Evolutionary conservation across 1,140 invertebrate genomes (phyloP).

Genomic region (Reticulitermes speratus): DNA sequence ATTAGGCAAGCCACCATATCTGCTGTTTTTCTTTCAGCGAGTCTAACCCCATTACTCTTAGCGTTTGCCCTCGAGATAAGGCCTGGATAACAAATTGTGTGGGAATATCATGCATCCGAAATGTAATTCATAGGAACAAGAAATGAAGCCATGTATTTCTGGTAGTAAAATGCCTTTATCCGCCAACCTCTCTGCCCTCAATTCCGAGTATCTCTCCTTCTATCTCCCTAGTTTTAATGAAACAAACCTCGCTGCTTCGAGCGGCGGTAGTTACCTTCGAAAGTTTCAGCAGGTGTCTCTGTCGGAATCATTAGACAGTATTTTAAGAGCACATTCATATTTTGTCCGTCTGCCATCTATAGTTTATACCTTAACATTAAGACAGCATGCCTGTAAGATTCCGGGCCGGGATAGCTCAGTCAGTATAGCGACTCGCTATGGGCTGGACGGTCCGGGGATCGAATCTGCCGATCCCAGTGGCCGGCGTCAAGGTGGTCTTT

Average conservation of each 20-base stretch:
- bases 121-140: neutral
- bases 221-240: neutral
- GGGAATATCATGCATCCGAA: neutral
- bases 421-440: no score
- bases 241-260: neutral
- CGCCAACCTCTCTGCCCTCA: neutral
- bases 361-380: no score
- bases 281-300: no score
- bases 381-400: no score
- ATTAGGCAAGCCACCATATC: neutral
- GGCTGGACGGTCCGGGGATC: no score
- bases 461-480: no score
- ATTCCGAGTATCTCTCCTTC: neutral
- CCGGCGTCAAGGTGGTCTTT: no score
- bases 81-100: neutral
- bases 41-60: neutral
- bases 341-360: no score
- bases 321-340: no score
- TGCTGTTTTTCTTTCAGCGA: neutral
- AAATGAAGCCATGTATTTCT: neutral
- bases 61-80: neutral
- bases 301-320: no score
- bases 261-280: no score
- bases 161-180: neutral
- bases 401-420: no score